phyloP scores from a whole-genome alignment of 2,113 vertebrate genomes.

The Xiphias gladius region DNA sequence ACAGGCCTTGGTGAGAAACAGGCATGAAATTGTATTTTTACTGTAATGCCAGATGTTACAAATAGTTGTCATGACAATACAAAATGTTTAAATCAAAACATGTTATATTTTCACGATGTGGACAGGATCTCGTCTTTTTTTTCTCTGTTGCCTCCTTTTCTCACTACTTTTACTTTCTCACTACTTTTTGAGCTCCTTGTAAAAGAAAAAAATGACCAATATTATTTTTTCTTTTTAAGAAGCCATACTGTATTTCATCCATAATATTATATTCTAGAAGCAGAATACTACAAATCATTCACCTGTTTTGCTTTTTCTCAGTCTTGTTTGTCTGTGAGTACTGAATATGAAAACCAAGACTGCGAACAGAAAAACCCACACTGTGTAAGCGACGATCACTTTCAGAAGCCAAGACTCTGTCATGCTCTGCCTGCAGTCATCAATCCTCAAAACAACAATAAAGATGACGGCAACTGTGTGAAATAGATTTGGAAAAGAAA shows the following conservation, averaged over 20 bases:
- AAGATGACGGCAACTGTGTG: constrained; percentile 47
- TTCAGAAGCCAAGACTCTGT: background rate
- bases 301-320: constrained; percentile 13
- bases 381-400: constrained; percentile 20
- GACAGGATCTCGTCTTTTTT: constrained; percentile 29
- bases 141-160: background rate
- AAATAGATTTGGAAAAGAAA: constrained; percentile 5
- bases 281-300: background rate
- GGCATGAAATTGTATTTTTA: background rate
- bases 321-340: background rate
- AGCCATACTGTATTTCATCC: background rate
- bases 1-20: background rate
- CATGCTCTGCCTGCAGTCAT: background rate
- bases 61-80: background rate
- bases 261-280: background rate
- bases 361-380: constrained; percentile 20
- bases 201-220: background rate
- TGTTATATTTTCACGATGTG: background rate
- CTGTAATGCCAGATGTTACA: background rate
- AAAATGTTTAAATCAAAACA: background rate
- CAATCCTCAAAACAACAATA: background rate
- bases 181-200: background rate
- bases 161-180: no score
- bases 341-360: background rate
- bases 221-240: background rate